A percentile compares a stretch with the other conserved stretches of the same genome.
Conservation (phyloP, 1,140 invertebrate genomes). For the Bombus superbus region DNA sequence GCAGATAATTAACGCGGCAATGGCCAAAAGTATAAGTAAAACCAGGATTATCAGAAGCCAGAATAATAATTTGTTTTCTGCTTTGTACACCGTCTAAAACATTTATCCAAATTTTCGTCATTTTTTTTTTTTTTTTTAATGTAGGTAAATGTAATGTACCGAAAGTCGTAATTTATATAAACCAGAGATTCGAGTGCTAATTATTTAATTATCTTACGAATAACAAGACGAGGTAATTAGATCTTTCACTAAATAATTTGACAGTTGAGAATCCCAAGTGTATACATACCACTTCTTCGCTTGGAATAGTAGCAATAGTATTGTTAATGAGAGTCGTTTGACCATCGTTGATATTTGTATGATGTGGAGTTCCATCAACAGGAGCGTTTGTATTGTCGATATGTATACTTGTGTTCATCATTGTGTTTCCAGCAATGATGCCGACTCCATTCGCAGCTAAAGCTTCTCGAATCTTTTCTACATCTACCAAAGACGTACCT, state of each 20-base stretch:
- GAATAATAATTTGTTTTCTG: conserved; percentile 88
- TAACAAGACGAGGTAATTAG: too few relatives aligned
- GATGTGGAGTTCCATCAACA: conserved; percentile 11
- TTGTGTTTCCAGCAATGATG: conserved; percentile 70
- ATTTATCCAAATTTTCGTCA: conserved; percentile 19
- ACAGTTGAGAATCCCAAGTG: too few relatives aligned
- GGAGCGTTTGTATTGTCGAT: conserved; percentile 29
- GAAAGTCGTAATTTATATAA: too few relatives aligned
- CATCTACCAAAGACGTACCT: conserved; percentile 77
- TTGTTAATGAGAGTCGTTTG: conserved; percentile 54
- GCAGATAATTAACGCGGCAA: conserved; percentile 89
- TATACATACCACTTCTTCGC: conserved; percentile 71
- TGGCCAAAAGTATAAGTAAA: conserved; percentile 87
- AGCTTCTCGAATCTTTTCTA: conserved; percentile 82
- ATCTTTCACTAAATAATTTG: too few relatives aligned
- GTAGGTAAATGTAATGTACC: too few relatives aligned
- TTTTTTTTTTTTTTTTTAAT: background rate
- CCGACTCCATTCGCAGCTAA: conserved; percentile 86
- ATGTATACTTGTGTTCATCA: conserved; percentile 42
- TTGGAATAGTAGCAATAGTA: conserved; percentile 58
- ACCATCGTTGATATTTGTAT: conserved; percentile 24
- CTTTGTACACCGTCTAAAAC: conserved; percentile 87
- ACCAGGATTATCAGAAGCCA: conserved; percentile 90
- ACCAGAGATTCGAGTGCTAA: too few relatives aligned
- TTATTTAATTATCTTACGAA: too few relatives aligned